Conservation (phyloP, 2,113 vertebrate genomes). For the Silurus glanis region DNA sequence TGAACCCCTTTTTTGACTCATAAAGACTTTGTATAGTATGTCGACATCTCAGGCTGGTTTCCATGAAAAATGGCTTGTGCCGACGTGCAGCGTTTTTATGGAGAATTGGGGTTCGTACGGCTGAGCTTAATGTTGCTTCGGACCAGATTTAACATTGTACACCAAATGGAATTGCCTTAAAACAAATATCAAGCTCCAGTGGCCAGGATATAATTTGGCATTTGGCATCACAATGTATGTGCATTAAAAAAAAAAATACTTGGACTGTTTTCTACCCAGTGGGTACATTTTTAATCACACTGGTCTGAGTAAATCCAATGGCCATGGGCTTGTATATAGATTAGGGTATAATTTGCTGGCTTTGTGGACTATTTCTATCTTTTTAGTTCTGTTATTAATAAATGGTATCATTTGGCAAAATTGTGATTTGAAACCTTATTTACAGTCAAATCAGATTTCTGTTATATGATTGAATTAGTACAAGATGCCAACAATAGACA, state of each 20-base stretch:
- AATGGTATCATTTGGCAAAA: neutral
- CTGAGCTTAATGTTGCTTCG: neutral
- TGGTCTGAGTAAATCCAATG: neutral
- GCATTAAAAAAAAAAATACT: neutral
- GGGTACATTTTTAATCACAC: neutral
- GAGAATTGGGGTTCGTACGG: neutral
- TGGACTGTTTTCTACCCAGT: neutral
- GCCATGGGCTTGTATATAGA: neutral
- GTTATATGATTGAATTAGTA: neutral
- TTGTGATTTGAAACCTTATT: neutral
- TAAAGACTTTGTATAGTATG: neutral
- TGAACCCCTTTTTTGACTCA: too few species aligned
- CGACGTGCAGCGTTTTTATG: neutral
- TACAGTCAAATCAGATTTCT: neutral
- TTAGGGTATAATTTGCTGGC: neutral
- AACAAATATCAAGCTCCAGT: neutral
- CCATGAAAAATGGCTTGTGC: neutral
- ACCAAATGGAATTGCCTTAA: neutral
- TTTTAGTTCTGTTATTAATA: neutral
- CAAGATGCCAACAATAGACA: neutral
- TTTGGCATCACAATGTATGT: neutral
- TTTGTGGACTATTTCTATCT: neutral
- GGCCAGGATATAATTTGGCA: neutral
- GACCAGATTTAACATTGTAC: neutral
- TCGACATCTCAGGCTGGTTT: too few species aligned